A percentile compares a stretch with the other conserved stretches of the same genome.
phyloP scores from a whole-genome alignment of 2,797 vertebrate genomes.

The Catharus ustulatus region DNA sequence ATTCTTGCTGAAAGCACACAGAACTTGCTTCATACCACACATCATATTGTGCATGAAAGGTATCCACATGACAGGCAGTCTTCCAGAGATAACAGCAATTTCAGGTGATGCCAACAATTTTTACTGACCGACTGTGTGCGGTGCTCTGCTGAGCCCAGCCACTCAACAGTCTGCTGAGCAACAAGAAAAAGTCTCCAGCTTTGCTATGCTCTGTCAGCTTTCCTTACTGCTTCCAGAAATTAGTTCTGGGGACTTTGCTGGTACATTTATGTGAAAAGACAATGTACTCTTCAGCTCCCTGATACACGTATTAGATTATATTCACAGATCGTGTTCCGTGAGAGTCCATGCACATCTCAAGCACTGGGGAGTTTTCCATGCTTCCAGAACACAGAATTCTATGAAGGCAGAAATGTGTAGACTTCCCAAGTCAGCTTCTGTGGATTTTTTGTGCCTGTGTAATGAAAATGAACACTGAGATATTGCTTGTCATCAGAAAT shows the following conservation, averaged over 20 bases:
- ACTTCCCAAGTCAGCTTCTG: background rate
- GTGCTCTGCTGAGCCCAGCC: background rate
- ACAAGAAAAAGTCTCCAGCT: background rate
- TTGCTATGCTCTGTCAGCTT: background rate
- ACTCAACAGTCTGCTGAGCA: slow-evolving; percentile 1
- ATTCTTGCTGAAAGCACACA: background rate
- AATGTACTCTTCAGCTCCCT: background rate
- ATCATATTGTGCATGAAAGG: background rate
- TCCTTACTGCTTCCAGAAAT: background rate
- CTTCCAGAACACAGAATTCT: background rate
- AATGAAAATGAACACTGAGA: background rate
- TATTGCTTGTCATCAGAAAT: background rate
- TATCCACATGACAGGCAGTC: background rate
- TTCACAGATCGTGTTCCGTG: background rate
- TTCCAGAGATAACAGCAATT: background rate
- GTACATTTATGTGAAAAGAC: background rate
- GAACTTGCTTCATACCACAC: background rate
- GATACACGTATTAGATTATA: background rate
- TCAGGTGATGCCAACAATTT: background rate
- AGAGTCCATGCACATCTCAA: background rate
- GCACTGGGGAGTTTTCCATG: background rate
- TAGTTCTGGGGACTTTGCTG: background rate
- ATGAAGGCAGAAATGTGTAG: background rate
- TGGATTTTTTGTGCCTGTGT: background rate
- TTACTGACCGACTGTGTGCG: background rate